phyloP scores from a whole-genome alignment of 2,113 vertebrate genomes.

The Oophaga pumilio region DNA sequence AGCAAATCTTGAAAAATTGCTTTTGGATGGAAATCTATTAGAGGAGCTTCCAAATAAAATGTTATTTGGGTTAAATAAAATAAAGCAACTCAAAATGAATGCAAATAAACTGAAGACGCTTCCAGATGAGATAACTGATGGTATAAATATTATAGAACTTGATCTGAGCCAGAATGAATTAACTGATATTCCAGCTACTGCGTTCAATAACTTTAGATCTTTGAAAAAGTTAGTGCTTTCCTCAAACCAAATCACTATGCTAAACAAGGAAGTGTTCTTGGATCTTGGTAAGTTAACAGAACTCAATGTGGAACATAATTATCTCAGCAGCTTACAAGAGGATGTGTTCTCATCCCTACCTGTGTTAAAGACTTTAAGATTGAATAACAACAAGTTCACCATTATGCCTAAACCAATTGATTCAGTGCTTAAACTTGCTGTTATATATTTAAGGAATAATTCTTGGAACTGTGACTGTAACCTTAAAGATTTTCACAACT shows the following conservation, averaged over 20 bases:
- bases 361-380: constrained; percentile 68
- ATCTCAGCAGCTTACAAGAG: constrained; percentile 64
- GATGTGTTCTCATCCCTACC: constrained; percentile 66
- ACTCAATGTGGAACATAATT: constrained; percentile 71
- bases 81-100: constrained; percentile 68
- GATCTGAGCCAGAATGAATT: constrained; percentile 72
- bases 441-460: constrained; percentile 73
- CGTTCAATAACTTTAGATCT: constrained; percentile 70
- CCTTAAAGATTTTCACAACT: constrained; percentile 67
- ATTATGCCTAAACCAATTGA: constrained; percentile 69
- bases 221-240: constrained; percentile 73
- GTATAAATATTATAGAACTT: constrained; percentile 68
- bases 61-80: constrained; percentile 72
- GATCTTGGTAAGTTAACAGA: constrained; percentile 70
- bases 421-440: constrained; percentile 65
- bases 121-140: constrained; percentile 55
- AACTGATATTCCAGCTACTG: constrained; percentile 64
- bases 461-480: constrained; percentile 83
- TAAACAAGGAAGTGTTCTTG: constrained; percentile 69
- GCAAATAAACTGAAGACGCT: constrained; percentile 70
- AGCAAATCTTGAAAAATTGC: constrained; percentile 69
- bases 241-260: constrained; percentile 68
- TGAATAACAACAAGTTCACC: constrained; percentile 67
- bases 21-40: constrained; percentile 63
- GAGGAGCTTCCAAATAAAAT: constrained; percentile 66